These are phyloP conservation scores for Macrophya annulata DNA, from an alignment of 2,888 invertebrate genomes.

Conservation along the genomic window DNA sequence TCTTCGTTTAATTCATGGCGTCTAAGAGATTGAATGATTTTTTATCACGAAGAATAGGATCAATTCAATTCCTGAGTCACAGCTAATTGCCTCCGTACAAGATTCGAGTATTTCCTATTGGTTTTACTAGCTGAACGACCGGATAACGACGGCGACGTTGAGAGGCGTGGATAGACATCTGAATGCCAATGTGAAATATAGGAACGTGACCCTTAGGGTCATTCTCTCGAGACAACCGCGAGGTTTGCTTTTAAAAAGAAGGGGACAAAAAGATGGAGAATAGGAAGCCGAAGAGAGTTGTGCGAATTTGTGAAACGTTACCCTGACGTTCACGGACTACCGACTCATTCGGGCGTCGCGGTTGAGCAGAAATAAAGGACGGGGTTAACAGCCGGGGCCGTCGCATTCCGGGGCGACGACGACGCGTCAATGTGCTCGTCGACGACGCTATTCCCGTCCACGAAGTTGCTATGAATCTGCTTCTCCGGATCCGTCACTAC, in stretches of 20 bases:
- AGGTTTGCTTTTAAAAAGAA: background rate
- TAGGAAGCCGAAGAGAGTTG: conserved; percentile 20
- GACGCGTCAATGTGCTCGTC: conserved; percentile 54
- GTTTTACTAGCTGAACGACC: background rate
- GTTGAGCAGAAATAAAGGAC: conserved; percentile 64
- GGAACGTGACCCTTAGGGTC: conserved; percentile 52
- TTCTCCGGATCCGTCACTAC: conserved; percentile 45
- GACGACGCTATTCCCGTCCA: conserved; percentile 55
- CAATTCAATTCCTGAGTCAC: conserved; percentile 14
- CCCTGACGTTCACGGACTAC: conserved; percentile 21
- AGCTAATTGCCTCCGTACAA: conserved; percentile 27
- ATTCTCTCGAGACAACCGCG: conserved; percentile 22
- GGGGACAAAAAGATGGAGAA: background rate
- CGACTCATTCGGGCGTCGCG: conserved; percentile 55
- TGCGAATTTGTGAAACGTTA: conserved; percentile 30
- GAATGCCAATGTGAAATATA: conserved; percentile 40
- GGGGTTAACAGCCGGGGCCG: conserved; percentile 63
- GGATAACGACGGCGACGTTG: background rate
- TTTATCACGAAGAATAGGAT: conserved; percentile 55
- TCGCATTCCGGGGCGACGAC: conserved; percentile 57
- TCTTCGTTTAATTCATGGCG: background rate
- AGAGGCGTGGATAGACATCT: conserved; percentile 34
- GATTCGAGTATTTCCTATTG: conserved; percentile 1
- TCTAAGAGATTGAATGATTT: background rate
- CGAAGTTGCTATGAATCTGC: conserved; percentile 46